Conservation (phyloP, 2,797 vertebrate genomes). For the Acipenser ruthenus region DNA sequence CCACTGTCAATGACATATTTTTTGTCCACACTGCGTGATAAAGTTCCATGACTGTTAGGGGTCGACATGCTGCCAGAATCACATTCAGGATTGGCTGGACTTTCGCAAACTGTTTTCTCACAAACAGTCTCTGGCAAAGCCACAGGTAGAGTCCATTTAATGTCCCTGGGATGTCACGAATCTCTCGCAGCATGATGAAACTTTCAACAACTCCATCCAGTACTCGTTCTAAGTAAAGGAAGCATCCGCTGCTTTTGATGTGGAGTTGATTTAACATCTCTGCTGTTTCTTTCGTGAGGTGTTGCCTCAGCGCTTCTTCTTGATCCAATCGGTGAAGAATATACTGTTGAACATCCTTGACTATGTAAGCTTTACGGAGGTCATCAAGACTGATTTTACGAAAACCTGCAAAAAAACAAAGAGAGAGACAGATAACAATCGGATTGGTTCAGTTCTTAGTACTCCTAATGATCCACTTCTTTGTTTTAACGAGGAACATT, state of each 20-base stretch:
- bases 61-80: slow-evolving; percentile 88
- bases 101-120: slow-evolving; percentile 96
- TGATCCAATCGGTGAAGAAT: slow-evolving; percentile 94
- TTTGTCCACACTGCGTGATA: slow-evolving; percentile 96
- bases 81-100: slow-evolving; percentile 95
- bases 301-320: slow-evolving; percentile 91
- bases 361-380: slow-evolving; percentile 92
- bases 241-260: slow-evolving; percentile 98
- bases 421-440: no score
- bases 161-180: slow-evolving; percentile 95
- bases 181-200: slow-evolving; percentile 94
- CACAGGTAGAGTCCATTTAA: slow-evolving; percentile 96
- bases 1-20: slow-evolving; percentile 83
- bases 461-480: no score
- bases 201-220: slow-evolving; percentile 95
- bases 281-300: slow-evolving; percentile 95
- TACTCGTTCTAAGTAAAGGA: slow-evolving; percentile 93
- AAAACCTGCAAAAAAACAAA: slow-evolving; percentile 65
- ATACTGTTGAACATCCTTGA: slow-evolving; percentile 99
- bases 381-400: slow-evolving; percentile 97
- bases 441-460: no score
- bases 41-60: slow-evolving; percentile 80
- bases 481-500: no score
- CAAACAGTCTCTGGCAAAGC: slow-evolving; percentile 97
- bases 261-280: slow-evolving; percentile 98